phyloP scores from a whole-genome alignment of 2,888 invertebrate genomes.

The Euproctis similis region DNA sequence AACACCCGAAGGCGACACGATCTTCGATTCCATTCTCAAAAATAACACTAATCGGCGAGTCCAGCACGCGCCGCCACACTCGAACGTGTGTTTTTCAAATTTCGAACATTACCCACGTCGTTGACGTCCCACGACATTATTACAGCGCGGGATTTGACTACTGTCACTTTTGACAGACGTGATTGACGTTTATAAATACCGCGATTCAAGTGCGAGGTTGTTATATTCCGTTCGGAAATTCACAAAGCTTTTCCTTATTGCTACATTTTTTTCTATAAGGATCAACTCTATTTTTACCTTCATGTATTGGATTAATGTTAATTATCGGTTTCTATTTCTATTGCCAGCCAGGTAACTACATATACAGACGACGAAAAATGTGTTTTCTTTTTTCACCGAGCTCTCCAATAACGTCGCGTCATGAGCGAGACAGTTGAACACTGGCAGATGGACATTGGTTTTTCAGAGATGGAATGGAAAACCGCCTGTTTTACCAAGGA shows the following conservation, averaged over 20 bases:
- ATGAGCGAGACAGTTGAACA: constrained; percentile 52
- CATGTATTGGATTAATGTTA: constrained; percentile 28
- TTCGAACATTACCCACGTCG: constrained; percentile 38
- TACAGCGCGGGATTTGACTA: constrained; percentile 68
- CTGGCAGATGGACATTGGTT: constrained; percentile 37
- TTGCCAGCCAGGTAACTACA: constrained; percentile 57
- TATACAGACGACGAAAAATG: constrained; percentile 68
- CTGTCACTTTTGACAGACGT: constrained; percentile 70
- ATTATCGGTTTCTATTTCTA: constrained; percentile 43
- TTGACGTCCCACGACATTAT: constrained; percentile 56
- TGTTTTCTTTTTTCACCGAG: constrained; percentile 66
- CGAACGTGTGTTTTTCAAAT: constrained; percentile 73
- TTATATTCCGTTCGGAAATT: constrained; percentile 43
- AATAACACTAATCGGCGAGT: constrained; percentile 73
- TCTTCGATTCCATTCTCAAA: constrained; percentile 71
- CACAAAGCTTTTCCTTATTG: constrained; percentile 47
- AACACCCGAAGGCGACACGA: constrained; percentile 70
- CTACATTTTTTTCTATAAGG: too few relatives aligned
- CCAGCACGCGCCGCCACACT: constrained; percentile 64
- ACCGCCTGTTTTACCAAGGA: constrained; percentile 61
- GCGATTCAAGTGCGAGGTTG: constrained; percentile 63
- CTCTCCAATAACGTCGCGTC: constrained; percentile 65
- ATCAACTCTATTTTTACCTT: background rate
- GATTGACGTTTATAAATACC: constrained; percentile 72
- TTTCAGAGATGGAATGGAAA: constrained; percentile 60